phyloP scores from a whole-genome alignment of 2,113 vertebrate genomes.

The Stomatorhinus ivindoensis region DNA sequence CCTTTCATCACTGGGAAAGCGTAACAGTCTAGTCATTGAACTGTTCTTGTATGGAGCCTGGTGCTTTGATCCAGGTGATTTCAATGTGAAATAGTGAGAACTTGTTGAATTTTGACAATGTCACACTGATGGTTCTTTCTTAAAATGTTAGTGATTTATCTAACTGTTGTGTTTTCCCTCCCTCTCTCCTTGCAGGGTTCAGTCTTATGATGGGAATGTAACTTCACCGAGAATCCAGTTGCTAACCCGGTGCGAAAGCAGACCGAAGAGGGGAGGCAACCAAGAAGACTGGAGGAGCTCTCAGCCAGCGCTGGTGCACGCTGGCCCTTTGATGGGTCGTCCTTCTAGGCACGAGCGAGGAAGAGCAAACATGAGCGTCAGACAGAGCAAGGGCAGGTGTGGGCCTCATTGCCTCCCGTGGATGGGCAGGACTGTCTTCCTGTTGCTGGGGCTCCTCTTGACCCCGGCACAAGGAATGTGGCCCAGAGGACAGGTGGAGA shows the following conservation, averaged over 20 bases:
- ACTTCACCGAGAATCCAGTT: constrained; percentile 41
- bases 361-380: constrained; percentile 53
- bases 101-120: background rate
- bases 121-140: background rate
- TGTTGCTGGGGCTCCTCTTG: constrained; percentile 29
- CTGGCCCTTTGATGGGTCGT: constrained; percentile 42
- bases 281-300: constrained; percentile 37
- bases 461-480: constrained; percentile 46
- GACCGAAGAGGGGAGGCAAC: constrained; percentile 13
- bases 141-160: background rate
- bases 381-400: constrained; percentile 29
- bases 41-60: background rate
- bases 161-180: constrained; percentile 2
- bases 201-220: constrained; percentile 42
- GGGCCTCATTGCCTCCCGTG: constrained; percentile 38
- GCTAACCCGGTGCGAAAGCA: constrained; percentile 32
- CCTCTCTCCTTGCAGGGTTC: constrained; percentile 47
- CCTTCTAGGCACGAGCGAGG: constrained; percentile 36
- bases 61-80: background rate
- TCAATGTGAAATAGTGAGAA: background rate
- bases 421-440: constrained; percentile 56
- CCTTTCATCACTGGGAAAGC: background rate
- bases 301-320: constrained; percentile 48
- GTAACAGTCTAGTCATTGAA: background rate
- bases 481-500: constrained; percentile 57